Base-by-base conservation (phyloP, 2,888 invertebrate genomes). In the Abrostola triplasia region DNA sequence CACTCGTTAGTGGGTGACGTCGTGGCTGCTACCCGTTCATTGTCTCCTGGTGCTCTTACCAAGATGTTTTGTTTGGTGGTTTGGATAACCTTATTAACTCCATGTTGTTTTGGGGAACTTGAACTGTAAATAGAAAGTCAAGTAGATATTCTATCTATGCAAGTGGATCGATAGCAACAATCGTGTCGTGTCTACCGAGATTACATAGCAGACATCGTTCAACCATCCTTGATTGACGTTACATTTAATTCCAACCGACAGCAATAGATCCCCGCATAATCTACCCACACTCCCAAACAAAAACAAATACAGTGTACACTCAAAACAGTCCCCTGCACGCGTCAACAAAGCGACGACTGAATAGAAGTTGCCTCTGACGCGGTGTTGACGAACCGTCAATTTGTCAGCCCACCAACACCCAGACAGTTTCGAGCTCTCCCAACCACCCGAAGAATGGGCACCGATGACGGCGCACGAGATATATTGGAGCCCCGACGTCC, bases 381-480 rank as follows among this genome's bases (percentile, higher is more conserved):
- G 72, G 76, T 75, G 83, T 77, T 83, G 87, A 86, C 87, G 87
- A 82, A 84, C 85, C 88, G 89, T 89, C 93, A 94, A 94, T 94
- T 94, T 93, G 94, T 94, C 93, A 90, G 87, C 68, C 82, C 79
- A 84, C 88, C 88, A 88, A 90, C 92, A 90, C 91, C 92, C 91
- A 88, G 90, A 90, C 92, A 90, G 91, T 91, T 91, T 86, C 89
- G 85, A 83, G 85, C 86, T 84, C 84, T 88, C 84, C 85, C 88
- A 87, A 88, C 89, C 90, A 89, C 87, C 89, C 87, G 88, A 90
- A 88, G 93, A 93, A 94, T 92, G 93, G 89, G 81, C 83, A 82
- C 81, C 91, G 94, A 89, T 93, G 94, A 94, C 93, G 91, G 90
- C 88, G 78, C 83, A 78, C 82, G 90, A 90, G 92, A 94, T 92